Evolutionary conservation across 2,797 vertebrate species (phyloP).

Genomic region (Botia kubotai): DNA sequence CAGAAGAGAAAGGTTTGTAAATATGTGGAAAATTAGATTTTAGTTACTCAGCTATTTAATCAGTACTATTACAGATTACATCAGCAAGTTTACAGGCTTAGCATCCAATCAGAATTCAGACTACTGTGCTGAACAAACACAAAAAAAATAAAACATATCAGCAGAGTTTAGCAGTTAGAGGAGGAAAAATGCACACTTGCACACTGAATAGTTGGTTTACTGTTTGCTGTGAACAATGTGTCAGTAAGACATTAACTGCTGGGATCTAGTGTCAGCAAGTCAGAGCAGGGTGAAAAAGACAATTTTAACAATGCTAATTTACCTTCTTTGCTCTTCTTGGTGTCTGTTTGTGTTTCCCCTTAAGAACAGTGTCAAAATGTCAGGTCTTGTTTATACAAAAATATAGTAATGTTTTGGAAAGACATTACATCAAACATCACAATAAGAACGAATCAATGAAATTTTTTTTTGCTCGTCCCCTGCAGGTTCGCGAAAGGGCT

Average conservation of each 20-base stretch:
- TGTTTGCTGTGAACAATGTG: background rate
- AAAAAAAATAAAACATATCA: background rate
- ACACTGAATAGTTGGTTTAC: background rate
- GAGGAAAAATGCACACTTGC: background rate
- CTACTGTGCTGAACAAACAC: background rate
- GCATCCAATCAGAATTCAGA: background rate
- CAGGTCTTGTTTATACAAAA: background rate
- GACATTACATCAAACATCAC: background rate
- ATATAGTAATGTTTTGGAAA: background rate
- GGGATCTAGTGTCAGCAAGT: background rate
- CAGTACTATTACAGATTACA: background rate
- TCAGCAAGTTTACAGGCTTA: background rate
- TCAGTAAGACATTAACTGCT: slow-evolving; percentile 6
- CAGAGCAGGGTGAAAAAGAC: background rate
- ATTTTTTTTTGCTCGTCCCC: background rate
- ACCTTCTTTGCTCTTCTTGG: background rate
- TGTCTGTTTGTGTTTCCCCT: background rate
- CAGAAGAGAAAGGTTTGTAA: background rate
- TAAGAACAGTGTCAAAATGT: background rate
- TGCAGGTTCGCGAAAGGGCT: no score
- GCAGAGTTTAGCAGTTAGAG: background rate
- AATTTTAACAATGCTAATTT: slow-evolving; percentile 6
- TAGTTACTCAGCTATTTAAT: background rate
- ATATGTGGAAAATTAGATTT: background rate
- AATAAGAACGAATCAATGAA: background rate